These are phyloP conservation scores for Opisthograptis luteolata DNA, from an alignment of 2,888 invertebrate species.

Conservation along the genomic window DNA sequence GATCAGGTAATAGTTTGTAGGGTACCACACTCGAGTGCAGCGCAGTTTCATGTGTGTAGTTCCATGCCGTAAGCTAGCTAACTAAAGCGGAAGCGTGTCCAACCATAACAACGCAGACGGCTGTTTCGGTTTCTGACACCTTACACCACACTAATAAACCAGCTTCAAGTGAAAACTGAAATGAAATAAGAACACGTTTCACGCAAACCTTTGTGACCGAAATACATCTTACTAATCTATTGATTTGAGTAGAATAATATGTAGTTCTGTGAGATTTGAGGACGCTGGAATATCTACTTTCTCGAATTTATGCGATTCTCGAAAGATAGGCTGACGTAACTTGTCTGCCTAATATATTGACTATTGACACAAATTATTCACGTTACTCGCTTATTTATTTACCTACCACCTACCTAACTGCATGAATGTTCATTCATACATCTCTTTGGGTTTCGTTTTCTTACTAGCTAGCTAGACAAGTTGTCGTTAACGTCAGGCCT, in stretches of 20 bases:
- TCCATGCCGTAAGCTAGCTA: conserved; percentile 32
- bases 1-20: conserved; percentile 14
- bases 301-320: neutral
- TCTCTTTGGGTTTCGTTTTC: conserved; percentile 4
- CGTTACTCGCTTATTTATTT: too few relatives aligned
- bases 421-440: conserved; percentile 11
- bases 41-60: conserved; percentile 27
- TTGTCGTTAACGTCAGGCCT: neutral
- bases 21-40: conserved; percentile 17
- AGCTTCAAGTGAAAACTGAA: conserved; percentile 68
- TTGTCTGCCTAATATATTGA: neutral
- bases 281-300: neutral
- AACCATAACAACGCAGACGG: conserved; percentile 75
- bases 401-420: neutral
- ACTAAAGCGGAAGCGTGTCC: conserved; percentile 69
- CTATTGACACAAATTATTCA: neutral
- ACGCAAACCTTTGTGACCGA: conserved; percentile 26
- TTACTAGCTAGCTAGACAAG: neutral
- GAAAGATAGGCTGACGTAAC: neutral
- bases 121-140: conserved; percentile 69
- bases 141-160: conserved; percentile 75
- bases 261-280: conserved; percentile 1
- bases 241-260: neutral
- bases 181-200: conserved; percentile 69
- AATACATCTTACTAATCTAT: conserved; percentile 10